Conservation (phyloP, 2,113 vertebrate species). For the Camelus dromedarius region DNA sequence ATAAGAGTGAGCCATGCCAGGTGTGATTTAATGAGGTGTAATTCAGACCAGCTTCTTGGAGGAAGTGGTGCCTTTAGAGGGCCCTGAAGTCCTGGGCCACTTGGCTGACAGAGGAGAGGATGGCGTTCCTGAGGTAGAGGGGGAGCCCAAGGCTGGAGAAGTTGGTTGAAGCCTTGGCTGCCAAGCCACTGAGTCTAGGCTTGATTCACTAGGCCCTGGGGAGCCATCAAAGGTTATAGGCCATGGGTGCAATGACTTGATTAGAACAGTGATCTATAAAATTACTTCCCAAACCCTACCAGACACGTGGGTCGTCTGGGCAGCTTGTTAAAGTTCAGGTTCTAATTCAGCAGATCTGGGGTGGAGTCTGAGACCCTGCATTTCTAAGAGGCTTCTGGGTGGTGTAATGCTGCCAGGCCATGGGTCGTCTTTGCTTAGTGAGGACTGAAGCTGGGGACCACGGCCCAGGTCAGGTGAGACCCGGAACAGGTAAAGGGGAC, state of each 20-base stretch:
- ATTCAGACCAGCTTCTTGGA: background rate
- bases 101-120: background rate
- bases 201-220: background rate
- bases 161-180: conserved; percentile 4
- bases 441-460: background rate
- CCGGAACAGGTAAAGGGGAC: background rate
- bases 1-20: background rate
- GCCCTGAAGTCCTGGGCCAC: background rate
- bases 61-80: background rate
- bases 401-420: too few species aligned
- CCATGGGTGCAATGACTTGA: background rate
- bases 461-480: background rate
- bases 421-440: background rate
- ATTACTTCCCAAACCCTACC: background rate
- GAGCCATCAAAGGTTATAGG: background rate
- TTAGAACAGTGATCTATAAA: conserved; percentile 11
- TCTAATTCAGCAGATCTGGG: background rate
- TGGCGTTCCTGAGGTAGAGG: background rate
- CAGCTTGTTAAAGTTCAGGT: background rate
- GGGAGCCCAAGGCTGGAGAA: background rate
- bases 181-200: conserved; percentile 35
- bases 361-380: background rate
- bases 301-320: background rate
- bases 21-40: background rate
- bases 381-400: background rate